Percentiles rank a stretch among this genome's conserved stretches.
Evolutionary conservation across 2,113 vertebrate genomes (phyloP).

Genomic region (Pyrgilauda ruficollis): DNA sequence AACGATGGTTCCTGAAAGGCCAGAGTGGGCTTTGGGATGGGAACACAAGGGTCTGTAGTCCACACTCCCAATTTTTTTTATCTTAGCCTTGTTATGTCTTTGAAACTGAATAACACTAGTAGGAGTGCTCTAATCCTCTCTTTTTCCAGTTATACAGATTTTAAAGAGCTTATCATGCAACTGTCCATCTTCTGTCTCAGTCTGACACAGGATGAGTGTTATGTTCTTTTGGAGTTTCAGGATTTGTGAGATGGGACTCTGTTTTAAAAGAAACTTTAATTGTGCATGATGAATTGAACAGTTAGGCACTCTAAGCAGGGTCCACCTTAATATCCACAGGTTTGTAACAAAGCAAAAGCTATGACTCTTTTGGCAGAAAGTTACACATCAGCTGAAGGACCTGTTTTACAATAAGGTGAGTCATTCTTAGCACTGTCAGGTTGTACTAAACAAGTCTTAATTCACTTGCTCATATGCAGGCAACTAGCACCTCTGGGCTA

Average conservation of each 20-base stretch:
- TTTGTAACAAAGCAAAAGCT: neutral
- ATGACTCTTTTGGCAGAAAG: neutral
- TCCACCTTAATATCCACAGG: neutral
- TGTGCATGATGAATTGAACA: fast-evolving
- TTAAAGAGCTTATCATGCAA: neutral
- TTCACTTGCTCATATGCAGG: neutral
- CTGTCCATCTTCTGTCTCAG: neutral
- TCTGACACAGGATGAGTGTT: neutral
- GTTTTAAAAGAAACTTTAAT: neutral
- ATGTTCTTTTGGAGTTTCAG: neutral
- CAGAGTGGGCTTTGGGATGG: neutral
- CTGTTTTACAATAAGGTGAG: neutral
- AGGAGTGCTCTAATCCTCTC: neutral
- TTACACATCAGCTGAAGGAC: neutral
- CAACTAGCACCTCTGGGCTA: neutral
- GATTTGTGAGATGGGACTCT: neutral
- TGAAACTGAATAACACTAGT: neutral
- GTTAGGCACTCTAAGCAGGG: neutral
- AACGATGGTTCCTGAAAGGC: neutral
- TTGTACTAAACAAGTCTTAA: neutral
- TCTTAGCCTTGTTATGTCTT: neutral
- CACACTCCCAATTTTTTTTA: neutral
- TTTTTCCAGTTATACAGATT: neutral
- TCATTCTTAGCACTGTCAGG: neutral
- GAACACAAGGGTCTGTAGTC: neutral